Evolutionary conservation across 2,797 vertebrate genomes (phyloP).

Genomic region (Eidolon dupreanum): DNA sequence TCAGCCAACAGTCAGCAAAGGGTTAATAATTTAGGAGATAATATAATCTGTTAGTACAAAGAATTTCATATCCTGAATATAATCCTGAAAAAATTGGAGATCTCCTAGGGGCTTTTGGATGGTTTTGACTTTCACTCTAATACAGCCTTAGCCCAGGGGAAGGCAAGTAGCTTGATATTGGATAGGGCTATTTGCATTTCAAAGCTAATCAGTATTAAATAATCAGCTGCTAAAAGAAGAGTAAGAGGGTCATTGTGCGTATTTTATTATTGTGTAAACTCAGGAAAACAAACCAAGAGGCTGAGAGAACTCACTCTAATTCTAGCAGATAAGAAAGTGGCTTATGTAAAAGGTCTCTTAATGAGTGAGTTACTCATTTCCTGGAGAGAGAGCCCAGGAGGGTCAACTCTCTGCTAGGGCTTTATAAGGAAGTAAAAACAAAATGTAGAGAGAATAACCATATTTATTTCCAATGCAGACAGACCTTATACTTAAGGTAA

Average conservation of each 20-base stretch:
- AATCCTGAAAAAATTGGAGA: slow-evolving; percentile 54
- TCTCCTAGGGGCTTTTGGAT: background rate
- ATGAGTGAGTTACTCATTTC: slow-evolving; percentile 37
- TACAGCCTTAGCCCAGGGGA: background rate
- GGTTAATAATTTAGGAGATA: slow-evolving; percentile 43
- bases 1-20: background rate
- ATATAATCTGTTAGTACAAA: slow-evolving; percentile 13
- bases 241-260: slow-evolving; percentile 66
- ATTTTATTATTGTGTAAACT: slow-evolving; percentile 74
- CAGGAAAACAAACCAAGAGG: slow-evolving; percentile 36
- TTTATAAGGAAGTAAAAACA: slow-evolving; percentile 54
- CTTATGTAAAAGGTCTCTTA: slow-evolving; percentile 56
- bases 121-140: slow-evolving; percentile 51
- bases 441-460: background rate
- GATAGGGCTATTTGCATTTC: slow-evolving; percentile 75
- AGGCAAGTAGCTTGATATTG: slow-evolving; percentile 30
- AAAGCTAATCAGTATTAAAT: slow-evolving; percentile 68
- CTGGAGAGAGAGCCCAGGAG: background rate
- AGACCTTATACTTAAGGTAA: background rate
- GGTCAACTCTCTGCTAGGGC: background rate
- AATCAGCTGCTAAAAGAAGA: slow-evolving; percentile 57
- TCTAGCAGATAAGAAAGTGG: slow-evolving; percentile 64
- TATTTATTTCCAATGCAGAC: background rate
- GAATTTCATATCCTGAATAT: slow-evolving; percentile 67
- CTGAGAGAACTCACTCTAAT: slow-evolving; percentile 11